Conservation (phyloP, 1,140 invertebrate genomes). For the Linepithema humile region DNA sequence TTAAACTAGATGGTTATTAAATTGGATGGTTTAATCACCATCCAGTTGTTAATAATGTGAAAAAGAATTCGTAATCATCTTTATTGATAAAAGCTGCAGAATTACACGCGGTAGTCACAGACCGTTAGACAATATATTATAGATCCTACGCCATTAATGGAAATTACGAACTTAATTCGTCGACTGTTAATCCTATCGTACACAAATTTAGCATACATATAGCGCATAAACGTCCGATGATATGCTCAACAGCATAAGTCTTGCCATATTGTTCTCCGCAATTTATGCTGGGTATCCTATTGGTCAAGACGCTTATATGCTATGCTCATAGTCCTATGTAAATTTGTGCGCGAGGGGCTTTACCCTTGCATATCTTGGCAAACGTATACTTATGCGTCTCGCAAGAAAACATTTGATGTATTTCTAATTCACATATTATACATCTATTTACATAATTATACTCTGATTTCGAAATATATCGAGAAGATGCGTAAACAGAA, state of each 20-base stretch:
- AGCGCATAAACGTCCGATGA: conserved; percentile 15
- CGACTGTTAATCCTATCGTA: conserved; percentile 1
- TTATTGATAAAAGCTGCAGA: background rate
- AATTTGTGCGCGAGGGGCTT: conserved; percentile 1
- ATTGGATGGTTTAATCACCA: too few relatives aligned
- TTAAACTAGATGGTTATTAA: background rate
- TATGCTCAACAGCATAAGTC: conserved; percentile 12
- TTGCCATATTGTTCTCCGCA: conserved; percentile 21
- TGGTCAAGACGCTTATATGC: conserved; percentile 35
- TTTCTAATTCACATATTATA: background rate
- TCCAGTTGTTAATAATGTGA: background rate
- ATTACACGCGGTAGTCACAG: background rate
- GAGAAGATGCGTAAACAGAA: background rate
- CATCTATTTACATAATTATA: background rate
- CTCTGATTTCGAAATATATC: background rate
- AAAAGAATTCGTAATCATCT: background rate
- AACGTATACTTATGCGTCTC: background rate
- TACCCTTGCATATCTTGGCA: conserved; percentile 26
- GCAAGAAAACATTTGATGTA: background rate
- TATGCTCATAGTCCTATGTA: conserved; percentile 32
- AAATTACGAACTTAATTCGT: conserved; percentile 10
- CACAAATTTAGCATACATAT: conserved; percentile 31
- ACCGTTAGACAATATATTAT: background rate
- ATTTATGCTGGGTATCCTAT: conserved; percentile 32
- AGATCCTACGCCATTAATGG: background rate